Percentiles rank a stretch among this genome's conserved stretches.
These are phyloP conservation scores for Archips xylosteana DNA, from an alignment of 2,888 invertebrate species.

Conservation along the genomic window DNA sequence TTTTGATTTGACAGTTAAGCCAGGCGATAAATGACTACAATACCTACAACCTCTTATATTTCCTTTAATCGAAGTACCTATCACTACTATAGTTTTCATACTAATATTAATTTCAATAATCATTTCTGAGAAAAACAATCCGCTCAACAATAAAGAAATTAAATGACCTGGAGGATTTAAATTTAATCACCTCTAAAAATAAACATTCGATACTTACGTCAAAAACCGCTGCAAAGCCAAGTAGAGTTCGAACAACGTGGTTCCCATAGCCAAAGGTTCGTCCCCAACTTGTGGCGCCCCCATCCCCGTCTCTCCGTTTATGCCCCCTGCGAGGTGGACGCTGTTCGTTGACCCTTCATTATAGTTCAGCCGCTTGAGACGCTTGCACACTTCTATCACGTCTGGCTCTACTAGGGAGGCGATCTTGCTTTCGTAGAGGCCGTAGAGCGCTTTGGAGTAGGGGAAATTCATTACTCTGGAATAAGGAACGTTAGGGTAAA, in stretches of 20 bases:
- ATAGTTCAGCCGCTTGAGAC: conserved; percentile 88
- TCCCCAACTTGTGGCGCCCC: conserved; percentile 79
- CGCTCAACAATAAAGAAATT: no score
- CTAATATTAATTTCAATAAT: no score
- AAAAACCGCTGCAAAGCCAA: conserved; percentile 95
- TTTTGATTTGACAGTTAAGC: no score
- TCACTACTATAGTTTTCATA: no score
- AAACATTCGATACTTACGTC: conserved; percentile 76
- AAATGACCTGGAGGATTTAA: no score
- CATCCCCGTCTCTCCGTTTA: conserved; percentile 80
- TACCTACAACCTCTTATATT: no score
- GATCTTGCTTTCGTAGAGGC: conserved; percentile 90
- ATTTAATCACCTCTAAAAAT: no score
- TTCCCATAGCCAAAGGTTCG: conserved; percentile 92
- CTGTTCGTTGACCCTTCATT: conserved; percentile 75
- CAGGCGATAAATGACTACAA: no score
- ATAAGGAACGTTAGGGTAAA: conserved; percentile 46
- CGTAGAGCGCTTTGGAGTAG: conserved; percentile 90
- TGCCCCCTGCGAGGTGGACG: conserved; percentile 80
- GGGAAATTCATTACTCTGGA: conserved; percentile 89
- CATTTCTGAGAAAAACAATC: no score
- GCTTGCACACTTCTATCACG: conserved; percentile 90
- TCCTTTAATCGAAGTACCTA: no score
- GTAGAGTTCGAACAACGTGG: conserved; percentile 96
- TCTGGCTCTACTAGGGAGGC: conserved; percentile 90